Evolutionary conservation across 1,140 invertebrate species (phyloP).

Genomic region (Leptonema lineaticorne): DNA sequence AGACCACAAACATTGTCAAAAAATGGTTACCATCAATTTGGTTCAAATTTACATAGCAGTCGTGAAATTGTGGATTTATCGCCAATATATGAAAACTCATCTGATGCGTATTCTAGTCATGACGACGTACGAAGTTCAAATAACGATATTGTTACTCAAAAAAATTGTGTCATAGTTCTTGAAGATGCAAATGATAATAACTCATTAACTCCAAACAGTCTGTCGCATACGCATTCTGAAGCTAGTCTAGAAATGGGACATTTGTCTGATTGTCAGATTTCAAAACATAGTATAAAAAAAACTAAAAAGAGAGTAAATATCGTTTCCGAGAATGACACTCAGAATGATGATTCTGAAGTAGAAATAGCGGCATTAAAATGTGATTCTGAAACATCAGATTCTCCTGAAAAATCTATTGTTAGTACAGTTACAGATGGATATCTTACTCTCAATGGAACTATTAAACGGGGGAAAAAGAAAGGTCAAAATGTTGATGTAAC

Average conservation of each 20-base stretch:
- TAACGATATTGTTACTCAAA: slow-evolving; percentile 49
- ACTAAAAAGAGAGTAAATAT: slow-evolving; percentile 64
- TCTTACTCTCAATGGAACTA: slow-evolving; percentile 70
- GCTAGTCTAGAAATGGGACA: slow-evolving; percentile 56
- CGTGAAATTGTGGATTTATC: slow-evolving; percentile 56
- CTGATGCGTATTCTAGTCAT: slow-evolving; percentile 55
- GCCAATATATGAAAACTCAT: slow-evolving; percentile 57
- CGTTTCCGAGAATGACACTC: slow-evolving; percentile 56
- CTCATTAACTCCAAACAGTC: slow-evolving; percentile 51
- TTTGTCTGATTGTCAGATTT: slow-evolving; percentile 47
- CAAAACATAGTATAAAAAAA: slow-evolving; percentile 58
- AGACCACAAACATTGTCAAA: slow-evolving; percentile 46
- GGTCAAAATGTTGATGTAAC: slow-evolving; percentile 72
- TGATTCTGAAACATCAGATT: slow-evolving; percentile 53
- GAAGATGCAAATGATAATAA: slow-evolving; percentile 53
- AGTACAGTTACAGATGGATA: slow-evolving; percentile 56
- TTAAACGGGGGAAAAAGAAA: slow-evolving; percentile 70
- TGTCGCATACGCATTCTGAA: slow-evolving; percentile 56
- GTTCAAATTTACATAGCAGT: slow-evolving; percentile 47
- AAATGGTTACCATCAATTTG: slow-evolving; percentile 52
- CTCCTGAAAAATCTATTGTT: slow-evolving; percentile 50
- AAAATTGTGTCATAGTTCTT: slow-evolving; percentile 49
- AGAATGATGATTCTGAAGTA: slow-evolving; percentile 55
- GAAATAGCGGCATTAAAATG: slow-evolving; percentile 55
- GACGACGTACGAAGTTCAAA: slow-evolving; percentile 49